Conservation (phyloP, 2,888 invertebrate species). For the Pristionchus fissidentatus region DNA sequence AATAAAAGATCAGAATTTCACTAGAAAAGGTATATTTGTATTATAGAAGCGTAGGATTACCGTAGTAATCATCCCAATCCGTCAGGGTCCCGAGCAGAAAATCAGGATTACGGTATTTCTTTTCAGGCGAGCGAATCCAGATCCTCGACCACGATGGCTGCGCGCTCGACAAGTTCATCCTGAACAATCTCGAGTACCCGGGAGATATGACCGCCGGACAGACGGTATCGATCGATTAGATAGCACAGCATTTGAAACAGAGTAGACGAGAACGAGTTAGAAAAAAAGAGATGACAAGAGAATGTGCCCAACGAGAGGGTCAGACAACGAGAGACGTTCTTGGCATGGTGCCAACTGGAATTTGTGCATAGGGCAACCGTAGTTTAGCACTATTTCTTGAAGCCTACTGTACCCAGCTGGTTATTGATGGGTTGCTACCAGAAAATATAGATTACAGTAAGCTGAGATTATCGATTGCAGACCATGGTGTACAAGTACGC, state of each 20-base stretch:
- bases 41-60: no score
- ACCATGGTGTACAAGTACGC: constrained; percentile 76
- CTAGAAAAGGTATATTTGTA: background rate
- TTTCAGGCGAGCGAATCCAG: constrained; percentile 52
- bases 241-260: no score
- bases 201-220: constrained; percentile 75
- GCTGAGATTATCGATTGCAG: constrained; percentile 54
- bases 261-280: no score
- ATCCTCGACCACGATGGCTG: constrained; percentile 75
- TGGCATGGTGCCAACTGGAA: no score
- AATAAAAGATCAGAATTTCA: no score
- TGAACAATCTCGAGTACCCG: constrained; percentile 75
- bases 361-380: no score
- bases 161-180: constrained; percentile 74
- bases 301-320: no score
- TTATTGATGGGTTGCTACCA: background rate
- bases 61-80: no score
- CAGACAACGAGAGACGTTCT: no score
- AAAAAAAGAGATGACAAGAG: no score
- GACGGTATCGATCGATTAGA: constrained; percentile 26
- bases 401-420: no score
- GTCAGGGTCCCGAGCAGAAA: background rate
- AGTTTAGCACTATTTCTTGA: no score
- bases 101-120: background rate
- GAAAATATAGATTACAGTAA: constrained; percentile 32